phyloP scores from a whole-genome alignment of 2,888 invertebrate genomes.

The Chalcis sispes region DNA sequence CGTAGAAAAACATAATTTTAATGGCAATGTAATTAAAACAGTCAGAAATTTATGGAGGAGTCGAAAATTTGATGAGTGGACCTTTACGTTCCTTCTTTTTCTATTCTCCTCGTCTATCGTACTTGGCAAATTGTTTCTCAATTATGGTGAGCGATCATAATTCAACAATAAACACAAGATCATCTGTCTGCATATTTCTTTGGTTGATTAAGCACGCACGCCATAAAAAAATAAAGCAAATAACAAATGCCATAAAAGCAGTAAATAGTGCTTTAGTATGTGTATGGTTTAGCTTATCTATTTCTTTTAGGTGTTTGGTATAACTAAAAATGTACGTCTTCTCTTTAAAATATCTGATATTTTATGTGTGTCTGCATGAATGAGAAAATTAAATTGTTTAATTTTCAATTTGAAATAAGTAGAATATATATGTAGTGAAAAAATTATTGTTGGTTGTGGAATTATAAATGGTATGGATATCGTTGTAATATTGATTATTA shows the following conservation, averaged over 20 bases:
- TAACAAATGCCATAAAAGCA: neutral
- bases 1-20: neutral
- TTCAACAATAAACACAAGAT: constrained; percentile 17
- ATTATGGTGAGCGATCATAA: constrained; percentile 64
- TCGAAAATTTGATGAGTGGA: constrained; percentile 66
- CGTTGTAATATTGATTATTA: constrained; percentile 22
- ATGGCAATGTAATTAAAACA: neutral
- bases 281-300: constrained; percentile 14
- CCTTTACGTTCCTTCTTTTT: constrained; percentile 64
- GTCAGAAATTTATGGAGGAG: constrained; percentile 57
- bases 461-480: constrained; percentile 20
- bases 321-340: neutral
- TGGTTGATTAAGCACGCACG: constrained; percentile 19
- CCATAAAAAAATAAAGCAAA: constrained; percentile 8
- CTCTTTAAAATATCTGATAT: constrained; percentile 32
- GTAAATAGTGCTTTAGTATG: constrained; percentile 7
- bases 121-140: constrained; percentile 65
- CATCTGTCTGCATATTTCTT: constrained; percentile 19
- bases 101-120: constrained; percentile 64
- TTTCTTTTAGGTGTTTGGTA: neutral
- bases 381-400: neutral
- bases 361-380: neutral
- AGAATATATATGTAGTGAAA: constrained; percentile 12
- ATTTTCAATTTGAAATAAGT: neutral
- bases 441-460: constrained; percentile 13